Evolutionary conservation across 2,113 vertebrate species (phyloP), one percentile per base, ranked within the genome.

Genomic region (Nothobranchius furzeri): DNA sequence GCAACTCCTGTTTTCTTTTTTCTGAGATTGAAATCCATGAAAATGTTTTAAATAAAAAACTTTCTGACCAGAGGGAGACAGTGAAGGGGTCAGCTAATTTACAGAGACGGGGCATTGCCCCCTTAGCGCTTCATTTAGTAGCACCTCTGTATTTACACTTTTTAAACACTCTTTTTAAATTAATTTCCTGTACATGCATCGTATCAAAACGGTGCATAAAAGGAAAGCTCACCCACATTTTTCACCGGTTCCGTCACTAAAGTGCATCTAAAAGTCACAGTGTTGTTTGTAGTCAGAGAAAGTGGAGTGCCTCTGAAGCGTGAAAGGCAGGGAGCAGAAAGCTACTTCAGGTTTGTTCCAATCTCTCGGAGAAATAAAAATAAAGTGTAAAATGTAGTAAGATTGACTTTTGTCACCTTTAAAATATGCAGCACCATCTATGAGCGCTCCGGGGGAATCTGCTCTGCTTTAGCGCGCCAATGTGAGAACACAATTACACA

Each of bases 401-500:
- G 42, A 53, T 25, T 30, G 64, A 49, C 54, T 69, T 64, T 68
- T 75, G 53, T 62, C 65, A 75, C 66, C 75, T 82, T 82, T 73
- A 55, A 88, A 88, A 88, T 78, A 86, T 77, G 75, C 76, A 87
- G 79, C 58, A 1, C 84, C 79, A 76, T 81, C 71, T 71, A 74
- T 51, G 48, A 78, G 24, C 6, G 63, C 82, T 86, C 64, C 56
- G 4, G 82, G 57, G 82, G 77, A 68, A 73, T 78, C 72, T 71
- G 68, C 68, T 75, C 62, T 13, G 75, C 75, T 85, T 74, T 84
- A 87, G 82, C 66, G 71, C 69, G 65, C 68, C 79, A 62, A 79
- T 60, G 81, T 78, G 75, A 77, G 85, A 85, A 88, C 76, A 85
- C 85, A 87, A 83, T 88, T 87, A 83, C 78, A 70, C 56, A 68